Percentiles rank a stretch among this genome's conserved stretches.
Evolutionary conservation across 2,888 invertebrate species (phyloP).

Genomic region (Volucella inflata): DNA sequence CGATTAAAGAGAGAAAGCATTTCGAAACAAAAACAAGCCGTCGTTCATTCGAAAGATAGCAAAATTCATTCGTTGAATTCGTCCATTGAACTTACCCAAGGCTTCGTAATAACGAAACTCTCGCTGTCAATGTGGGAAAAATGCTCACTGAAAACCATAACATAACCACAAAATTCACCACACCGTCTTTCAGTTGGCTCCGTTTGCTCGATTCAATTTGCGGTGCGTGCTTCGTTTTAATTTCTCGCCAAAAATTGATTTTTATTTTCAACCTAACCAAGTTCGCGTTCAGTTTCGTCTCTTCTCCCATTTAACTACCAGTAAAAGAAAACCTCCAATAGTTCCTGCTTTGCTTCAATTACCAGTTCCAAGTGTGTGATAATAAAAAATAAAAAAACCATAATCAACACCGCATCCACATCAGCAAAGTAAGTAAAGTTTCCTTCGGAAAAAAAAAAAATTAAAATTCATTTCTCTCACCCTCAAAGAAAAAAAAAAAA

Average conservation of each 20-base stretch:
- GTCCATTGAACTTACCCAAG: neutral
- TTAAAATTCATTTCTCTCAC: neutral
- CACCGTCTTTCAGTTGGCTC: slow-evolving; percentile 63
- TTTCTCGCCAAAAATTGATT: slow-evolving; percentile 61
- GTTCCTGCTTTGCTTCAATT: slow-evolving; percentile 44
- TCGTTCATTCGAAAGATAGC: neutral
- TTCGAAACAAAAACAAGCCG: neutral
- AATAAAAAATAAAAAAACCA: neutral
- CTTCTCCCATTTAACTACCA: neutral
- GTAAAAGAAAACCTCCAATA: slow-evolving; percentile 14
- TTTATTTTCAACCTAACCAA: slow-evolving; percentile 72
- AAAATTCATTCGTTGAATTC: slow-evolving; percentile 12
- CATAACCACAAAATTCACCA: slow-evolving; percentile 58
- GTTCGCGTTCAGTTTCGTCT: slow-evolving; percentile 22
- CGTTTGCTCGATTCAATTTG: slow-evolving; percentile 54
- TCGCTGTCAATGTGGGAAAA: slow-evolving; percentile 36
- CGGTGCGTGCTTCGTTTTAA: slow-evolving; percentile 53
- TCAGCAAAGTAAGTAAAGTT: slow-evolving; percentile 62
- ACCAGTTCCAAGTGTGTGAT: neutral
- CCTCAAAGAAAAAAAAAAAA: neutral
- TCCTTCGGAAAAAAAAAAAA: neutral
- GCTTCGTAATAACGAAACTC: slow-evolving; percentile 13
- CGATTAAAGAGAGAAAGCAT: no score
- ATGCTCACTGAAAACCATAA: slow-evolving; percentile 34
- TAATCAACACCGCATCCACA: slow-evolving; percentile 21